Conservation (phyloP, 2,113 vertebrate genomes). For the Struthidea cinerea region DNA sequence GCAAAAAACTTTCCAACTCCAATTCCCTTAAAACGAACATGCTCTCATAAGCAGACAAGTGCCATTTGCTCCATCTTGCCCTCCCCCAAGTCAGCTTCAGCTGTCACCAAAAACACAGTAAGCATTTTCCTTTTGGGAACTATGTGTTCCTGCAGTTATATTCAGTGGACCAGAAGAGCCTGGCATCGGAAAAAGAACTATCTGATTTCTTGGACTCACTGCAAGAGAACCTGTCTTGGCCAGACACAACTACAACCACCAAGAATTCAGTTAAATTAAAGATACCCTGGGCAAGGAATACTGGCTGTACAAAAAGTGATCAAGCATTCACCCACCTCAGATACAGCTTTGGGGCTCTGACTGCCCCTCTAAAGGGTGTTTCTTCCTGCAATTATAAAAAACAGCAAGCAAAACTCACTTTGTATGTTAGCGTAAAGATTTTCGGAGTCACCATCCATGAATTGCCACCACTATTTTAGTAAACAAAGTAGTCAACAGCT, state of each 20-base stretch:
- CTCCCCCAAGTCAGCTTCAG: slow-evolving; percentile 20
- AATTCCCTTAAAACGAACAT: neutral
- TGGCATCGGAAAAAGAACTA: neutral
- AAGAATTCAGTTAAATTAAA: neutral
- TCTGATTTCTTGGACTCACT: slow-evolving; percentile 35
- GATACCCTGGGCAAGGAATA: neutral
- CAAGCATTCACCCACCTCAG: neutral
- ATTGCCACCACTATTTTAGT: neutral
- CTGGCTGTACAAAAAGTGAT: neutral
- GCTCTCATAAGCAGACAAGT: neutral
- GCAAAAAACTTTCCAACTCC: neutral
- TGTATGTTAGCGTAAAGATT: neutral
- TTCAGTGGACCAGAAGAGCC: slow-evolving; percentile 43
- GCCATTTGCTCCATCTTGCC: neutral
- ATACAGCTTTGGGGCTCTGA: neutral
- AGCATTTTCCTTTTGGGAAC: slow-evolving; percentile 58
- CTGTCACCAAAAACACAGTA: slow-evolving; percentile 48
- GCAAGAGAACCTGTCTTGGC: slow-evolving; percentile 20
- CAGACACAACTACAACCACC: neutral
- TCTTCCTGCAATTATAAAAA: neutral
- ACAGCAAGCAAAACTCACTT: neutral
- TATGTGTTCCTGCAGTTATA: slow-evolving; percentile 33
- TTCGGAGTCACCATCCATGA: neutral
- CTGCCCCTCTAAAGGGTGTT: neutral
- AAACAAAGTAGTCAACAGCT: neutral